These are phyloP conservation scores for Drosophila merina DNA, from an alignment of 2,888 invertebrate species.

Conservation along the genomic window DNA sequence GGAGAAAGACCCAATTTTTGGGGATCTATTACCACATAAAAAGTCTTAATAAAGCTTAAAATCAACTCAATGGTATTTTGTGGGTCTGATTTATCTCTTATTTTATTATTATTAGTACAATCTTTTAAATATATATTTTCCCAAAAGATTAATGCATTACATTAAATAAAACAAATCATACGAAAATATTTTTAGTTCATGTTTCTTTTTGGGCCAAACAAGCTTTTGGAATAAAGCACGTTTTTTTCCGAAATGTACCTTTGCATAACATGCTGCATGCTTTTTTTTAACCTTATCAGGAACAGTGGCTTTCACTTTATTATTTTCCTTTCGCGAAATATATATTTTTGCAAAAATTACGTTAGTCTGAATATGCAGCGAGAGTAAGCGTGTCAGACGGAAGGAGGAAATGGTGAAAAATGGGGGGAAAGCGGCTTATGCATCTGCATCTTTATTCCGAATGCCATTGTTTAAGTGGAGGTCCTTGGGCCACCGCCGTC, in stretches of 20 bases:
- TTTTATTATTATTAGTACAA: not conserved
- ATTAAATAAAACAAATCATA: no score
- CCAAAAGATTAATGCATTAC: not conserved
- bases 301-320: slow-evolving; percentile 16
- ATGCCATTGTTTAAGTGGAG: slow-evolving; percentile 64
- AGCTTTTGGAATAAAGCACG: no score
- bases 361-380: slow-evolving; percentile 31
- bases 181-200: no score
- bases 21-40: no score
- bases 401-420: not conserved
- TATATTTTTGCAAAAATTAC: slow-evolving; percentile 46
- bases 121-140: not conserved
- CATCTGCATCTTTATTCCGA: slow-evolving; percentile 28
- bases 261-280: no score
- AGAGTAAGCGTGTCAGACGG: not conserved
- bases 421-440: not conserved
- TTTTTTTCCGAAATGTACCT: no score
- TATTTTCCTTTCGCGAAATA: slow-evolving; percentile 33
- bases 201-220: no score
- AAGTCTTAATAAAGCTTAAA: not conserved
- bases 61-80: not conserved
- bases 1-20: not conserved
- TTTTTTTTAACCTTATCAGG: slow-evolving; percentile 12
- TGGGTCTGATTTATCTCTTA: not conserved
- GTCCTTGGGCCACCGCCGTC: slow-evolving; percentile 35